Base-by-base conservation (phyloP, 2,888 invertebrate species). In the Augochlorella aurata region DNA sequence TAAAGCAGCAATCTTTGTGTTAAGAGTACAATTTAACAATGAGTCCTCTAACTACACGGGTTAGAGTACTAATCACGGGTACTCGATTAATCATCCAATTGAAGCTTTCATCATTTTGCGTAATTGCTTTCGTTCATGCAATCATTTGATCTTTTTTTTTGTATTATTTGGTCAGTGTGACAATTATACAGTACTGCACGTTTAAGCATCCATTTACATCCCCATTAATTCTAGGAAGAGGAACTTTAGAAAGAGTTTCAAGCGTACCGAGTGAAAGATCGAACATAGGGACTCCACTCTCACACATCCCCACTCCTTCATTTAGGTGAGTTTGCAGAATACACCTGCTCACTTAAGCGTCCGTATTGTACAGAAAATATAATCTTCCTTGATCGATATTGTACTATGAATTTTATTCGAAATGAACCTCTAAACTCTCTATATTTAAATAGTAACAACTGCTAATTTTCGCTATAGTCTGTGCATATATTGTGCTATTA, bases 1-100 rank as follows among this genome's bases (percentile, higher is more conserved):
- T 58, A 24, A 24, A 21, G 54, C 10, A 58, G 54, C 54, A 58
- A 58, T 58, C 54, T 24, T 58, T 58, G 54, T 58, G 54, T 58
- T 58, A 58, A 58, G 21, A 2, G 21, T 24, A 58, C 24, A 58
- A 58, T 58, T 58, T 58, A 58, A 24, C 54, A 58, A 58, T 58
- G 14, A 58, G 54, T 3, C 4, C 24, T 10, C 4, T 10, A 24
- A 58, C 38, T 38, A 38, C 38, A 9, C 8, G n/a, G n/a, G 9
- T n/a, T 52, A 58, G 12, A 24, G 10, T 8, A 14, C 21, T 58
- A 12, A 58, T 58, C 54, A 58, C 21, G 54, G 5, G 24, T 58
- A 24, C 21, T 54, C n/a, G 10, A 54, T n/a, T 54, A 54, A 54
- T n/a, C 21, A 12, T n/a, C 1, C 21, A 58, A 58, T 58, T 58